Evolutionary conservation across 2,797 vertebrate species (phyloP), one percentile per base, ranked within the genome.

Genomic region (Triplophysa yarkandensis): DNA sequence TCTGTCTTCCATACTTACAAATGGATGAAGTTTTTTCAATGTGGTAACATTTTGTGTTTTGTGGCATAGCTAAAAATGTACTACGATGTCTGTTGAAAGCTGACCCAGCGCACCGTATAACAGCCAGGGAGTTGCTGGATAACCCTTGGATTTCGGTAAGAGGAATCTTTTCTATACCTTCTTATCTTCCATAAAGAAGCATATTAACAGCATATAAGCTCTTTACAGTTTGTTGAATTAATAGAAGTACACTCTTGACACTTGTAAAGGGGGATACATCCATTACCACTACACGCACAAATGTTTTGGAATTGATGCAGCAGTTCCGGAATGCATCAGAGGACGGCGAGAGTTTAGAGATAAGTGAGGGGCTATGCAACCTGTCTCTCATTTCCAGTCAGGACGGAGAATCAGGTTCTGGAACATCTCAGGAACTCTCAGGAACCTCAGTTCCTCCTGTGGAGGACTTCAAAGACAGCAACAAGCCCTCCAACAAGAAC

Each of bases 241-340:
- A 11, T 28, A 65, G 65, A 46, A 50, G 11, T 39, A 11, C 13
- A 36, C 9, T 10, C 36, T n/a, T 11, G 36, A 39, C 9, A 39
- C 17, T n/a, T 79, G 81, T 76, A 68, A 87, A 97, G 93, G 93
- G 94, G 41, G 92, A 94, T 83, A 90, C 83, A 10, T 80, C 78
- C 74, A 84, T 81, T 74, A 80, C 89, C 6, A 83, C 78, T n/a
- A 89, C 89, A 46, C 89, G 85, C 19, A 80, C 80, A 81, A 96
- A 95, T 60, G 93, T 93, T 54, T 85, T 96, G 85, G 93, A 93
- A 80, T 88, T 96, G 92, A 95, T 95, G 93, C 91, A 86, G 60
- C 85, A 91, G 76, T 90, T 89, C 86, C 88, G 87, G 71, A 85
- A 90, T 34, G 82, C 85, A 19, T 80, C 83, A 36, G 88, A 88